A percentile compares a stretch with the other conserved stretches of the same genome.
Evolutionary conservation across 1,140 invertebrate genomes (phyloP).

Genomic region (Neodiprion fabricii): DNA sequence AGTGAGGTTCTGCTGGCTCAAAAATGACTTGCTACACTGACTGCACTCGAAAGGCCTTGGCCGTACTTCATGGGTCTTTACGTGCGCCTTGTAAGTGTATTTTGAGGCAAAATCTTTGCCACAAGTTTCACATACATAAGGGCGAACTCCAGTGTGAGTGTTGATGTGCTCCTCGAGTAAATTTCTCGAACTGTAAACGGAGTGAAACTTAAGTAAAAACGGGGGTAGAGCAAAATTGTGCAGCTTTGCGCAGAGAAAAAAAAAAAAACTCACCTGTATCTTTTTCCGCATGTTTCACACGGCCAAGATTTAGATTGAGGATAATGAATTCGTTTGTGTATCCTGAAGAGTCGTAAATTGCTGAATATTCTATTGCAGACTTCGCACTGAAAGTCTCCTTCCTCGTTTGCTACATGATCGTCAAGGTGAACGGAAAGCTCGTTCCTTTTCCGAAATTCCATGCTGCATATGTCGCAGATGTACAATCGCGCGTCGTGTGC

Average conservation of each 20-base stretch:
- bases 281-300: conserved; percentile 71
- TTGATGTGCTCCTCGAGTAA: conserved; percentile 76
- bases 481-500: conserved; percentile 70
- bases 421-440: conserved; percentile 72
- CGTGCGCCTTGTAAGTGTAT: conserved; percentile 77
- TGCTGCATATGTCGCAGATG: conserved; percentile 75
- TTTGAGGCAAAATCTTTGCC: conserved; percentile 79
- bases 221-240: background rate
- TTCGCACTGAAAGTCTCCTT: conserved; percentile 71
- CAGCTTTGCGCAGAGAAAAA: conserved; percentile 6
- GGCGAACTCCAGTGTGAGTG: conserved; percentile 71
- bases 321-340: conserved; percentile 70
- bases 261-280: conserved; percentile 59
- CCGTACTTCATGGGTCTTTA: conserved; percentile 75
- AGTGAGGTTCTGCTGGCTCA: conserved; percentile 75
- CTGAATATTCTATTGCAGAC: conserved; percentile 70
- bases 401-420: conserved; percentile 68
- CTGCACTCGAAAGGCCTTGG: conserved; percentile 72
- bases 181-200: conserved; percentile 65
- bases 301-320: conserved; percentile 69
- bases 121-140: conserved; percentile 72
- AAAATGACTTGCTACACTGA: conserved; percentile 75
- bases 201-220: conserved; percentile 14
- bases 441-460: conserved; percentile 68
- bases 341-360: conserved; percentile 67